phyloP scores from a whole-genome alignment of 2,797 vertebrate genomes.

The Enteromius unitaeniatus region DNA sequence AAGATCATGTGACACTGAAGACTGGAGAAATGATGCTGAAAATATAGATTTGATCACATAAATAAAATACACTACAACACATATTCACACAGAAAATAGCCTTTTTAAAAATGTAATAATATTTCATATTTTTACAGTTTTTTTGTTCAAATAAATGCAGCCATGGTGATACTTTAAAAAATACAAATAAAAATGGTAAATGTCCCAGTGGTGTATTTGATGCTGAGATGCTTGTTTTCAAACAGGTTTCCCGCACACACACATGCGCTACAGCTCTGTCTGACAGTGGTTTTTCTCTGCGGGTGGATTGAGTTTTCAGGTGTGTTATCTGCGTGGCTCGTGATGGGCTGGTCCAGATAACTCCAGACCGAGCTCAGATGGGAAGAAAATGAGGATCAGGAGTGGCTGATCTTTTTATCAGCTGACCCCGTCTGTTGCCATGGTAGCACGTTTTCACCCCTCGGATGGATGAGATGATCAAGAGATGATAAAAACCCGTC shows the following conservation, averaged over 20 bases:
- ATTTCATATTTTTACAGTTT: not conserved
- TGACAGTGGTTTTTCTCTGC: not conserved
- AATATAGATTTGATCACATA: not conserved
- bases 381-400: slow-evolving; percentile 85
- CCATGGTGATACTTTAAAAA: not conserved
- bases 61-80: not conserved
- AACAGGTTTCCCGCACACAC: not conserved
- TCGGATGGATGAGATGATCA: slow-evolving; percentile 82
- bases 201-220: not conserved
- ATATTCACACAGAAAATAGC: not conserved
- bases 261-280: not conserved
- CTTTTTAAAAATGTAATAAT: not conserved
- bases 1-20: not conserved
- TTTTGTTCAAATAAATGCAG: not conserved
- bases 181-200: too few species aligned
- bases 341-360: slow-evolving; percentile 95
- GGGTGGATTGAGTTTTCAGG: slow-evolving; percentile 91
- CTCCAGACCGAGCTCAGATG: slow-evolving; percentile 83
- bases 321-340: slow-evolving; percentile 87
- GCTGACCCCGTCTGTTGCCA: slow-evolving; percentile 88
- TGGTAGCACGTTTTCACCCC: slow-evolving; percentile 88
- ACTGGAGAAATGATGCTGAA: not conserved
- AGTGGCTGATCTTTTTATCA: slow-evolving; percentile 89
- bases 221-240: not conserved
- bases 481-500: slow-evolving; percentile 61